Conservation (phyloP, 2,113 vertebrate genomes). For the Ammodytes dubius region DNA sequence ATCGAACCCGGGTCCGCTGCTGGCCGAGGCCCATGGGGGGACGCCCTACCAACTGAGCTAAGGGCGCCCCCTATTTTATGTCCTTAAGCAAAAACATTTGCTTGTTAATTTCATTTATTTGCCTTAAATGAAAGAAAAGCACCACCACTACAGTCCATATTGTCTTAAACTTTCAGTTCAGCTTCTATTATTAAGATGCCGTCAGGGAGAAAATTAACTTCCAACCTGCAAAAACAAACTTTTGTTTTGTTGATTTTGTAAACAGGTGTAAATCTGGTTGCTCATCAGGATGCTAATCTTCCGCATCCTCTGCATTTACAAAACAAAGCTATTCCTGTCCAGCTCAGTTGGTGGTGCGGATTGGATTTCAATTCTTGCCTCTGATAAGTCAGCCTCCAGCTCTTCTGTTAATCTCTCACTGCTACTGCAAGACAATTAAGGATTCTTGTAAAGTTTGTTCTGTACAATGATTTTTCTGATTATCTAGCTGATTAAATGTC, state of each 20-base stretch:
- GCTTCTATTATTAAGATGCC: not conserved
- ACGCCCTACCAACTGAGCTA: no score
- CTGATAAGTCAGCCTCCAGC: not conserved
- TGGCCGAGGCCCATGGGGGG: no score
- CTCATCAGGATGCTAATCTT: not conserved
- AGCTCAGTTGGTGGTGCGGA: not conserved
- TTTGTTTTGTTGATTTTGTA: not conserved
- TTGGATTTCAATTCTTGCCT: not conserved
- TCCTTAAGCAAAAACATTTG: no score
- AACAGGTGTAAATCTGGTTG: not conserved
- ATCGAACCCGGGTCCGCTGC: no score
- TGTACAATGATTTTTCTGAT: constrained; percentile 7
- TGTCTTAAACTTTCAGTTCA: not conserved
- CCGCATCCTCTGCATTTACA: not conserved
- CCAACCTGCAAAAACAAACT: not conserved
- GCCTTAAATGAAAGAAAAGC: not conserved
- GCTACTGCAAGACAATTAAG: not conserved
- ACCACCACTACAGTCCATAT: not conserved
- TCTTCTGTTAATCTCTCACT: constrained; percentile 3
- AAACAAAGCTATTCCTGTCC: constrained; percentile 6
- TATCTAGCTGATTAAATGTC: not conserved
- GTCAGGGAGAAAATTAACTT: not conserved
- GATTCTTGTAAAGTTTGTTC: not conserved
- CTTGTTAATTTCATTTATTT: no score
- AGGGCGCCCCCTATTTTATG: no score